These are phyloP conservation scores for Tyto alba DNA, from an alignment of 2,113 vertebrate genomes.

Conservation along the genomic window DNA sequence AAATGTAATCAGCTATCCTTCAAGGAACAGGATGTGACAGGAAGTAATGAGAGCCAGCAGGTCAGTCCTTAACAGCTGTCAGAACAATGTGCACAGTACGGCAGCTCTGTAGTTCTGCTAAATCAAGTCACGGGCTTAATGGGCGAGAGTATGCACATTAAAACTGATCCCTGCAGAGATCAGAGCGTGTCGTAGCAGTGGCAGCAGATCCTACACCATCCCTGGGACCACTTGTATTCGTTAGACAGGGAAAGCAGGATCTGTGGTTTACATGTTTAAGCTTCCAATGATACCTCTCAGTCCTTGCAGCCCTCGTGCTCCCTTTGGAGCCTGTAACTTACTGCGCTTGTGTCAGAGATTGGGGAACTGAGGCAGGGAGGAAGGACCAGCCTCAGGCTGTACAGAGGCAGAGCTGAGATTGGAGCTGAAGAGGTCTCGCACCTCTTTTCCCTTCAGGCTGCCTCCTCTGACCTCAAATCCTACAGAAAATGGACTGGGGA, in stretches of 20 bases:
- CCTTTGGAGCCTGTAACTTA: background rate
- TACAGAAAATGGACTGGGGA: fast-evolving
- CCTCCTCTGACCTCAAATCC: background rate
- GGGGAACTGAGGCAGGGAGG: background rate
- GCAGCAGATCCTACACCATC: background rate
- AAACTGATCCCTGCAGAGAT: background rate
- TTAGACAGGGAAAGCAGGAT: background rate
- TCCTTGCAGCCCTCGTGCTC: background rate
- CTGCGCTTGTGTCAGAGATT: background rate
- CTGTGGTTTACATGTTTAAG: background rate
- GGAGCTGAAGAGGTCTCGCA: background rate
- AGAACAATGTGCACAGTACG: background rate
- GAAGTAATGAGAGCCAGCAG: background rate
- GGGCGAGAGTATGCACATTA: background rate
- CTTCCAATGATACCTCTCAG: background rate
- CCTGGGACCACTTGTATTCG: fast-evolving
- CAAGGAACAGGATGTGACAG: background rate
- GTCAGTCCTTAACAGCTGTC: background rate
- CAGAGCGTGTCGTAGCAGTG: fast-evolving
- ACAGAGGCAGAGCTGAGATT: background rate
- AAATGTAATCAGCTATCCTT: background rate
- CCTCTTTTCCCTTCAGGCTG: background rate
- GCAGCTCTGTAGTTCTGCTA: background rate
- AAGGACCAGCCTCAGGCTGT: background rate
- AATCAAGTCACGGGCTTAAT: background rate